Base-by-base conservation (phyloP, 1,140 invertebrate species). In the Zaprionus tsacasi region DNA sequence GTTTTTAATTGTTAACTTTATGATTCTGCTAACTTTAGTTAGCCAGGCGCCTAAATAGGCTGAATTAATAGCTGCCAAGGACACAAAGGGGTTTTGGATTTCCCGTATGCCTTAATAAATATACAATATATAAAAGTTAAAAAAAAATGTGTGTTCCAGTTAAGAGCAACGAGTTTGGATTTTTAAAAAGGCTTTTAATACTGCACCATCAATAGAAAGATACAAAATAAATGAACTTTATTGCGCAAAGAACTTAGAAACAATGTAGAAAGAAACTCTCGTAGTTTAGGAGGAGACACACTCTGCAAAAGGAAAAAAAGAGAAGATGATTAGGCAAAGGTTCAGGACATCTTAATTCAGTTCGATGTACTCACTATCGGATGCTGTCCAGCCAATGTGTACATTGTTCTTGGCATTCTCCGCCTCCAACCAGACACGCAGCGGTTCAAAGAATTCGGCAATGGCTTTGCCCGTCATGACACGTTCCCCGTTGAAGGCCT, bases 401-500 rank as follows among this genome's bases (percentile, higher is more conserved):
- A 95, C 96, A 33, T 94, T 94, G 36, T 95, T 95, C 71, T 95
- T 94, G 48, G 94, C 93, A 85, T 98, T 98, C 91, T 98, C 95
- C 8, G 94, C 93, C 77, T 95, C 93, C n/a, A 98, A 92, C 96
- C 96, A 98, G n/a, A 96, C 94, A 27, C 95, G 93, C 0, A 98
- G 92, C 0, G 96, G 96, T 63, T 94, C 93, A 92, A 97, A 97
- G 92, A 96, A 97, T 76, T 96, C 95, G 56, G 97, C 93, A 0
- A 97, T 93, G 4, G 96, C 95, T 68, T 94, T 93, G 2, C 96
- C 95, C 59, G 94, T 94, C 95, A 98, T 96, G 54, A 94, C 94
- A 27, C 95, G 93, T 83, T 96, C 95, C 0, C 96, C 96, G 33
- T 97, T 97, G 21, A 98, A 93, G 17, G 94, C 94, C 91, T 97